Evolutionary conservation across 2,888 invertebrate species (phyloP).

Genomic region (Sarcophaga rosellei): DNA sequence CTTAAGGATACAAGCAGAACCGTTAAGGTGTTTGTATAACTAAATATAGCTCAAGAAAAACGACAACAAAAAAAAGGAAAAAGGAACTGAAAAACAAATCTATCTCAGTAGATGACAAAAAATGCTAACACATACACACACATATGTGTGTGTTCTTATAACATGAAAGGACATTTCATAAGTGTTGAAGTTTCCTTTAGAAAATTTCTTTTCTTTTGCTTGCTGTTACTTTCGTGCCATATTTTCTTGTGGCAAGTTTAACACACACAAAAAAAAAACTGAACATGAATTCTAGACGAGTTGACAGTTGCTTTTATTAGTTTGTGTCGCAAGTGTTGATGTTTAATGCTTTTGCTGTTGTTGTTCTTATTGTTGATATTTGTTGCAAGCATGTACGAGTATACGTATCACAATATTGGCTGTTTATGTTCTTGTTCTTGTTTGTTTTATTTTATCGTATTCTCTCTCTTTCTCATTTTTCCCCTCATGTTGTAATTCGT

Average conservation of each 20-base stretch:
- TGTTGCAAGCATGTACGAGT: not conserved
- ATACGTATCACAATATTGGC: conserved; percentile 12
- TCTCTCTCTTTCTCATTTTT: not conserved
- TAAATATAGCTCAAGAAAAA: not conserved
- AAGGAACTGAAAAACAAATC: not conserved
- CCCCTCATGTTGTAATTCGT: not conserved
- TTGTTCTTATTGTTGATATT: not conserved
- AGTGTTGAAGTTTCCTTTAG: conserved; percentile 67
- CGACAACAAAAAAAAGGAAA: not conserved
- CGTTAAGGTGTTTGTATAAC: conserved; percentile 34
- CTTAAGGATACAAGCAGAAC: conserved; percentile 19
- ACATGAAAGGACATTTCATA: conserved; percentile 63
- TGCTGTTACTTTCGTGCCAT: not conserved
- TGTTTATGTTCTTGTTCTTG: conserved; percentile 28
- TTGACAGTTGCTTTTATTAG: conserved; percentile 59
- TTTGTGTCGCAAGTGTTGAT: conserved; percentile 40
- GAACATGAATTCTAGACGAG: conserved; percentile 40
- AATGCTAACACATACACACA: not conserved
- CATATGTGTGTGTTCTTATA: not conserved
- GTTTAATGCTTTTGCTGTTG: not conserved
- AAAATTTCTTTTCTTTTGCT: not conserved
- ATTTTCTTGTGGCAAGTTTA: conserved; percentile 45
- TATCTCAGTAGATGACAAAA: not conserved
- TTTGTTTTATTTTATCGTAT: not conserved
- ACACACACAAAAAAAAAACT: not conserved